Percentiles rank a stretch among this genome's conserved stretches.
Conservation (phyloP, 2,888 invertebrate genomes). For the Orthosia cruda region DNA sequence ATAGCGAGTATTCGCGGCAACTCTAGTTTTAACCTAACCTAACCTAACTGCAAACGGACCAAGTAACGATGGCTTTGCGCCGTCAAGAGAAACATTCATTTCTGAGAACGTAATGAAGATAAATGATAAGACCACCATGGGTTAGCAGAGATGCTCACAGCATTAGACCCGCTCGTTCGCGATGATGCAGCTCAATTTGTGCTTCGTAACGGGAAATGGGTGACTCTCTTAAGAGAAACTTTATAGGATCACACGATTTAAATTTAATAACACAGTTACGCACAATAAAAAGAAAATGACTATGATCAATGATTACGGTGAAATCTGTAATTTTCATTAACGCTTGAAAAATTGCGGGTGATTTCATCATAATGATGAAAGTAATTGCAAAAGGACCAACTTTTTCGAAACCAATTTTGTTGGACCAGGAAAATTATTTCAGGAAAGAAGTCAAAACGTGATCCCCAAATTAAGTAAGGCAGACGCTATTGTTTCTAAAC, state of each 20-base stretch:
- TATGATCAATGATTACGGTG: constrained; percentile 40
- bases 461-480: constrained; percentile 55
- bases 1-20: too few relatives aligned
- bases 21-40: too few relatives aligned
- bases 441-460: constrained; percentile 51
- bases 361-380: constrained; percentile 25
- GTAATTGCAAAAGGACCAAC: constrained; percentile 1
- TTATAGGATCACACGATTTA: constrained; percentile 42
- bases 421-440: constrained; percentile 49
- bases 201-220: constrained; percentile 51
- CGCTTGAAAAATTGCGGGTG: constrained; percentile 17
- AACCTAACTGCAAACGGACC: neutral
- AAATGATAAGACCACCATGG: constrained; percentile 44
- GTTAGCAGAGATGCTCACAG: constrained; percentile 19
- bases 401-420: neutral
- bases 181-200: constrained; percentile 59
- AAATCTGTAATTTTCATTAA: constrained; percentile 40
- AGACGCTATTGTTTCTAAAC: constrained; percentile 55
- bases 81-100: constrained; percentile 24
- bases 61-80: constrained; percentile 21
- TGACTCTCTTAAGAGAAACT: constrained; percentile 52
- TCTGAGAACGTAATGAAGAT: constrained; percentile 49
- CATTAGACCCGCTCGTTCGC: constrained; percentile 25
- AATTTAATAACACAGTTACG: constrained; percentile 51
- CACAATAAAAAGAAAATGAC: constrained; percentile 42